These are phyloP conservation scores for Chesias legatella DNA, from an alignment of 2,888 invertebrate species.

Conservation along the genomic window DNA sequence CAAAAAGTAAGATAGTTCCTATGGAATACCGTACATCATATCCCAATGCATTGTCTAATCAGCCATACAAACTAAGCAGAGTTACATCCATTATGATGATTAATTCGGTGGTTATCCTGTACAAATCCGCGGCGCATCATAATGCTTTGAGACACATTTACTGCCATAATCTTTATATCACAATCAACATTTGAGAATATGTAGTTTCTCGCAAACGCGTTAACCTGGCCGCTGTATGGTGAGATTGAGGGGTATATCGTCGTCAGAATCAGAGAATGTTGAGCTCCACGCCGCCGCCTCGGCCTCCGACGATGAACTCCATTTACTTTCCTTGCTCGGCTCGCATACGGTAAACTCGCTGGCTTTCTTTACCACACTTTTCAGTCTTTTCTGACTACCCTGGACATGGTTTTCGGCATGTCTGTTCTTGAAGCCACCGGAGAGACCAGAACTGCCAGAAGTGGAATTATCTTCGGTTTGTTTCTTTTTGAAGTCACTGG, in stretches of 20 bases:
- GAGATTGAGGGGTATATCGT: constrained; percentile 61
- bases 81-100: too few relatives aligned
- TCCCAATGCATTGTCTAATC: too few relatives aligned
- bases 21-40: too few relatives aligned
- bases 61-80: too few relatives aligned
- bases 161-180: constrained; percentile 23
- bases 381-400: constrained; percentile 53
- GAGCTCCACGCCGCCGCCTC: neutral
- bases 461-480: neutral
- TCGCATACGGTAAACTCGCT: constrained; percentile 16
- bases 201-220: constrained; percentile 4
- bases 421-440: too few relatives aligned
- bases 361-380: constrained; percentile 65
- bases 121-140: too few relatives aligned
- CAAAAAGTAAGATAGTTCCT: too few relatives aligned
- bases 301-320: neutral
- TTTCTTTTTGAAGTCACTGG: neutral
- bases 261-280: constrained; percentile 53
- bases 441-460: neutral
- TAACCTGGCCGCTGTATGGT: constrained; percentile 36
- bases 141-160: too few relatives aligned
- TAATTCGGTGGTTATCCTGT: too few relatives aligned
- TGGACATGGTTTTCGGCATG: too few relatives aligned
- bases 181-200: constrained; percentile 20
- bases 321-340: neutral